These are phyloP conservation scores for Zaprionus ghesquierei DNA, from an alignment of 1,140 invertebrate species.

Conservation along the genomic window DNA sequence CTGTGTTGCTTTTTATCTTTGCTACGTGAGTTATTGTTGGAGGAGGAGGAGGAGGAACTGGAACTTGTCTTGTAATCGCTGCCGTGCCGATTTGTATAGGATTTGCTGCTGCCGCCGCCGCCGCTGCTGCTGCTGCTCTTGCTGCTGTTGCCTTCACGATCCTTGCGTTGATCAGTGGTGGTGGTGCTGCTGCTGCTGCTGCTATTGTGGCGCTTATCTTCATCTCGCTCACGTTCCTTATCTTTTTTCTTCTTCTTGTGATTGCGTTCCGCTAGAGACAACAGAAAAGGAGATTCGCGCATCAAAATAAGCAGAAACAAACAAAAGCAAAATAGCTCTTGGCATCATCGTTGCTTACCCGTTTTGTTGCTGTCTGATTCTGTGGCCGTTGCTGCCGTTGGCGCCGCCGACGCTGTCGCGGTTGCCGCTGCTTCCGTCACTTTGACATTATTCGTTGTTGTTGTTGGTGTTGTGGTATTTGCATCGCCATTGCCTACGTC, in stretches of 20 bases:
- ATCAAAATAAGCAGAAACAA: constrained; percentile 24
- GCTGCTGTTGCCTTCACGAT: constrained; percentile 19
- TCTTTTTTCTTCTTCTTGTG: constrained; percentile 76
- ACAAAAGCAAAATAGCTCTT: constrained; percentile 28
- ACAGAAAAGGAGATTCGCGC: constrained; percentile 4
- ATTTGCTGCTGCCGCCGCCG: constrained; percentile 34
- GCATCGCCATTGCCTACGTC: constrained; percentile 43
- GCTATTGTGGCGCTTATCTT: constrained; percentile 58
- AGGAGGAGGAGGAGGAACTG: constrained; percentile 42
- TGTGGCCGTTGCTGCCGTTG: constrained; percentile 23
- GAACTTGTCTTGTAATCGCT: constrained; percentile 50
- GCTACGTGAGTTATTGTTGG: constrained; percentile 36
- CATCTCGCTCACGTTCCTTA: constrained; percentile 70
- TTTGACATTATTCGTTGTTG: constrained; percentile 45
- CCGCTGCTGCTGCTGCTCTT: constrained; percentile 31
- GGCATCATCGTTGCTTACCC: constrained; percentile 57
- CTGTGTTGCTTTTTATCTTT: constrained; percentile 69
- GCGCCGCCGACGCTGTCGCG: constrained; percentile 4
- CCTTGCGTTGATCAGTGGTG: constrained; percentile 31
- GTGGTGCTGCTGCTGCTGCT: constrained; percentile 18
- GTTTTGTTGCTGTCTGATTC: constrained; percentile 54
- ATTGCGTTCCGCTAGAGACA: constrained; percentile 56
- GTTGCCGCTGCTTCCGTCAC: constrained; percentile 27
- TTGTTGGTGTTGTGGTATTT: constrained; percentile 50
- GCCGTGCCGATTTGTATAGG: constrained; percentile 40